Evolutionary conservation across 2,888 invertebrate species (phyloP).

Genomic region (Caenorhabditis macrosperma): DNA sequence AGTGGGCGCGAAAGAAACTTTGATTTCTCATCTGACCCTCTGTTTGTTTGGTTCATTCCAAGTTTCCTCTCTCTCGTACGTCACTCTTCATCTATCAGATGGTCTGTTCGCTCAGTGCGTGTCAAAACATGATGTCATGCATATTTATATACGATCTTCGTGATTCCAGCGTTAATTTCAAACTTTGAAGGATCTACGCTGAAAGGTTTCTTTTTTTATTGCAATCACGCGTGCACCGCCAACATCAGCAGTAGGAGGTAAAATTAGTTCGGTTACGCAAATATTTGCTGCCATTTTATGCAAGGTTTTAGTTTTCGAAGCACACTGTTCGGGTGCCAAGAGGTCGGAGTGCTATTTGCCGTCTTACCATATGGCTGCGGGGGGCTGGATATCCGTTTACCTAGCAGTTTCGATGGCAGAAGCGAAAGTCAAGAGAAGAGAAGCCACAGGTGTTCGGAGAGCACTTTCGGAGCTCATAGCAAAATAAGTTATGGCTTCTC

Average conservation of each 20-base stretch:
- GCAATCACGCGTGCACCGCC: slow-evolving; percentile 7
- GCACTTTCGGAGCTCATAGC: slow-evolving; percentile 3
- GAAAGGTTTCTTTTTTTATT: no score
- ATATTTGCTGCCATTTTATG: slow-evolving; percentile 43
- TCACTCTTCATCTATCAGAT: neutral
- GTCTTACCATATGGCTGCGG: slow-evolving; percentile 40
- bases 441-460: slow-evolving; percentile 9
- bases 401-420: slow-evolving; percentile 25
- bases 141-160: neutral
- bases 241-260: slow-evolving; percentile 5
- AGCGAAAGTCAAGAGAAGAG: neutral
- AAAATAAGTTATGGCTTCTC: neutral
- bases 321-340: slow-evolving; percentile 51
- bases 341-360: slow-evolving; percentile 40
- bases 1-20: slow-evolving; percentile 24
- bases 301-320: slow-evolving; percentile 6
- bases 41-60: slow-evolving; percentile 22
- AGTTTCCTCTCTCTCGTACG: neutral
- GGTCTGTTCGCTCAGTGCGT: neutral
- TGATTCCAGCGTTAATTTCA: no score
- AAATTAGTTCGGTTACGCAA: slow-evolving; percentile 33
- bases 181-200: no score
- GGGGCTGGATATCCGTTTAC: slow-evolving; percentile 34
- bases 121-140: slow-evolving; percentile 32
- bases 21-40: slow-evolving; percentile 37